These are phyloP conservation scores for Andrena dorsata DNA, from an alignment of 2,888 invertebrate species.

Conservation along the genomic window DNA sequence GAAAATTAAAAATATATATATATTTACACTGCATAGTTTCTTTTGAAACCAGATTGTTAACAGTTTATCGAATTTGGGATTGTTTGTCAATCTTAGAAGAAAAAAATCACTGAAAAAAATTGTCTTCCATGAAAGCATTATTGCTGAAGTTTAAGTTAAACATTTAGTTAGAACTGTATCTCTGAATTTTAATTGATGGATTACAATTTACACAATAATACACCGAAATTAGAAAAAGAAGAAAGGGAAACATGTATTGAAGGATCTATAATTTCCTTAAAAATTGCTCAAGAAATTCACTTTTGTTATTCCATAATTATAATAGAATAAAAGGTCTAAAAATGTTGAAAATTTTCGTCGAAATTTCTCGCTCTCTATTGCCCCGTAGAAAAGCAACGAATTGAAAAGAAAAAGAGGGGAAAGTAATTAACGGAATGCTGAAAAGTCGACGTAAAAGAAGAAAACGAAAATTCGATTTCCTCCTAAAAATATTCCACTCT, in stretches of 20 bases:
- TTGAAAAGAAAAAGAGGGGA: not conserved
- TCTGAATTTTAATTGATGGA: not conserved
- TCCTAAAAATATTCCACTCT: not conserved
- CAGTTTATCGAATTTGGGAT: constrained; percentile 40
- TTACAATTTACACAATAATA: constrained; percentile 1
- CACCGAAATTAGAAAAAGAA: not conserved
- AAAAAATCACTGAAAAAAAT: constrained; percentile 7
- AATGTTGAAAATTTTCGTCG: not conserved
- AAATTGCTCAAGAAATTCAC: not conserved
- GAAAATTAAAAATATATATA: not conserved
- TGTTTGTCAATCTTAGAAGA: constrained; percentile 26
- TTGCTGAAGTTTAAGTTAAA: not conserved
- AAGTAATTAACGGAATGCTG: not conserved
- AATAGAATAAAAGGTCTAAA: not conserved
- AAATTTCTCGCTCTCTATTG: not conserved
- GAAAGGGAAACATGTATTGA: not conserved
- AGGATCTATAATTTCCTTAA: not conserved
- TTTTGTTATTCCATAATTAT: not conserved
- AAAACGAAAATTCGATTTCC: not conserved
- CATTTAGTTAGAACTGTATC: not conserved
- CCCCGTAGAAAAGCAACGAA: not conserved
- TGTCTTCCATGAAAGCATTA: not conserved
- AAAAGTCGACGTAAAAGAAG: not conserved
- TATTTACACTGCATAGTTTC: constrained; percentile 33
- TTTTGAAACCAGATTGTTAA: constrained; percentile 27